Evolutionary conservation across 2,797 vertebrate species (phyloP).

Genomic region (Esox masquinongy): DNA sequence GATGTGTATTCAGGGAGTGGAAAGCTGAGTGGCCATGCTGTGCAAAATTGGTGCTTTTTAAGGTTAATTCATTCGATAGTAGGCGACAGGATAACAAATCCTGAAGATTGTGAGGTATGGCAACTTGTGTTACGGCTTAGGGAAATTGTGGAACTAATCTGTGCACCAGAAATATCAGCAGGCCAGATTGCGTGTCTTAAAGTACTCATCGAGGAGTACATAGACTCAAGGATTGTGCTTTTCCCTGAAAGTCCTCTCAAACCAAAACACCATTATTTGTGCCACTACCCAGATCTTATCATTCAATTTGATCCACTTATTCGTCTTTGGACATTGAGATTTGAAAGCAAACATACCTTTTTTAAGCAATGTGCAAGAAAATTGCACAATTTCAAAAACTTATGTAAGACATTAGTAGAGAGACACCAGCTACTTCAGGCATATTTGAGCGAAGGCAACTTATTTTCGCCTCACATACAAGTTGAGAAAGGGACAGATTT

Average conservation of each 20-base stretch:
- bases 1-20: slow-evolving; percentile 1
- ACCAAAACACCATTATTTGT: slow-evolving; percentile 41
- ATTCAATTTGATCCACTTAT: slow-evolving; percentile 30
- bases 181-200: slow-evolving; percentile 8
- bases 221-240: slow-evolving; percentile 3
- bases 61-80: background rate
- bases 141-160: background rate
- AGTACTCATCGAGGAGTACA: slow-evolving; percentile 32
- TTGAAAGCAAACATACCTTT: slow-evolving; percentile 38
- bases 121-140: no score
- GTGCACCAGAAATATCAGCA: background rate
- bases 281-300: slow-evolving; percentile 35
- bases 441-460: slow-evolving; percentile 5
- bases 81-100: no score
- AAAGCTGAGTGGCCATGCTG: slow-evolving; percentile 11
- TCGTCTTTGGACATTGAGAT: slow-evolving; percentile 33
- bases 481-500: background rate
- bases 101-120: no score
- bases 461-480: background rate
- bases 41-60: slow-evolving; percentile 11
- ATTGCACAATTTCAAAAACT: slow-evolving; percentile 33
- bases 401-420: background rate
- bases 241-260: slow-evolving; percentile 17
- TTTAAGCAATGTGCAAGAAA: slow-evolving; percentile 39
- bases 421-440: background rate